Evolutionary conservation across 2,888 invertebrate species (phyloP), one percentile per base, ranked within the genome.

Genomic region (Trichogramma evanescens): DNA sequence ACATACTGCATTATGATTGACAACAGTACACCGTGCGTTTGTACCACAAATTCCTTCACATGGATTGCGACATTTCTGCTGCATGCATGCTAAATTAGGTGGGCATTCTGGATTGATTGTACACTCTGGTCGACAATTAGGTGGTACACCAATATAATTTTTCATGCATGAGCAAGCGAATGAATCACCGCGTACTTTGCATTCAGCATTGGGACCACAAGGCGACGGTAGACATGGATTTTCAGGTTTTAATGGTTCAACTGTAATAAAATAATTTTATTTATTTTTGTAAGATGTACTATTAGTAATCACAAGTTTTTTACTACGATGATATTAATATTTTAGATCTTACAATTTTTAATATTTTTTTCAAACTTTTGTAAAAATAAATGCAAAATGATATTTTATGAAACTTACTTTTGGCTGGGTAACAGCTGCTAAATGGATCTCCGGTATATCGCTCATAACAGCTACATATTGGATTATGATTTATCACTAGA

Each of bases 401-500:
- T 57, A 58, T 38, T 54, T 38, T 26, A 26, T 5, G 6, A 45
- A 26, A 61, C 61, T 67, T 73, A 86, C 86, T 82, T 77, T 84
- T 83, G 67, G 80, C 72, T 5, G 68, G 70, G 66, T 79, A 76
- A 69, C 85, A 85, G 56, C 75, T 75, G 50, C 81, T 84, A 72
- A 91, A 89, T 3, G 91, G 88, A 82, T 91, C 89, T n/a, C 91
- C 91, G 9, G 88, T 88, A 69, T 83, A 86, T 56, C 86, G 83
- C 10, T 83, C 78, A 64, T 85, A 84, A 73, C 92, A 92, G 26
- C 86, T 86, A 73, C 92, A 92, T 66, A 90, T 84, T 2, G 93
- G 92, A 72, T 89, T 89, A 72, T 93, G 93, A 69, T 89, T 88
- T 63, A 89, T 85, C 38, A 91, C 91, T 75, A 87, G 86, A 68